Base-by-base conservation (phyloP, 2,797 vertebrate species). In the Botia kubotai region DNA sequence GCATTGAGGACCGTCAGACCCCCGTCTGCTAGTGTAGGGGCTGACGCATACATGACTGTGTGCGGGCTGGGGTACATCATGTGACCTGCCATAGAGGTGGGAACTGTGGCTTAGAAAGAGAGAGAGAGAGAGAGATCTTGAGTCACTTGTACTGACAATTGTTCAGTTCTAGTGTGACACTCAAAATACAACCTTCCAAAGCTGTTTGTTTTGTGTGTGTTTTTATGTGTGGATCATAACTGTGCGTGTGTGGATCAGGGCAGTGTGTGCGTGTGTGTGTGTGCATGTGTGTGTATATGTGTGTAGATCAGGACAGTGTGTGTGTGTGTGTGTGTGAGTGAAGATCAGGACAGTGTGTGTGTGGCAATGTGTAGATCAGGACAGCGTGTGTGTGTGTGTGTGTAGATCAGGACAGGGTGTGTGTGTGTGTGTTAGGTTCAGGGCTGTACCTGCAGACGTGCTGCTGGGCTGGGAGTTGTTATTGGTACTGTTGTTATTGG, bases 51-150 rank as follows among this genome's bases (percentile, higher is more conserved):
- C 98, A 99, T 99, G 88, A 99, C 95, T 0, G 97, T 95, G 16
- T 98, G 97, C 2, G 96, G 95, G 87, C 97, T 97, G 84, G 95
- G 94, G 92, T 99, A 99, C 97, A 99, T 98, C 97, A 99, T 98
- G 94, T 99, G 98, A 91, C 97, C 96, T 6, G 96, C 94, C 91
- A 98, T 95, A 0, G 97, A 97, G 72, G 97, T 96, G 86, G 96
- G 96, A 91, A 97, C 96, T 84, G 94, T 91, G 16, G 91, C 90
- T 91, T 73, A 89, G 2, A 29, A 72, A 84, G 79, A 90, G 77
- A 48, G 39, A 67, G 36, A 53, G 11, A 75, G 53, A 48, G 2
- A 29, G 55, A 83, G 17, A 62, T 12, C 29, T n/a, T 39, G 8
- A 14, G 21, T n/a, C 8, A 21, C n/a, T 33, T 80, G 74, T n/a